Base-by-base conservation (phyloP, 2,113 vertebrate genomes). In the Artemisiospiza belli region DNA sequence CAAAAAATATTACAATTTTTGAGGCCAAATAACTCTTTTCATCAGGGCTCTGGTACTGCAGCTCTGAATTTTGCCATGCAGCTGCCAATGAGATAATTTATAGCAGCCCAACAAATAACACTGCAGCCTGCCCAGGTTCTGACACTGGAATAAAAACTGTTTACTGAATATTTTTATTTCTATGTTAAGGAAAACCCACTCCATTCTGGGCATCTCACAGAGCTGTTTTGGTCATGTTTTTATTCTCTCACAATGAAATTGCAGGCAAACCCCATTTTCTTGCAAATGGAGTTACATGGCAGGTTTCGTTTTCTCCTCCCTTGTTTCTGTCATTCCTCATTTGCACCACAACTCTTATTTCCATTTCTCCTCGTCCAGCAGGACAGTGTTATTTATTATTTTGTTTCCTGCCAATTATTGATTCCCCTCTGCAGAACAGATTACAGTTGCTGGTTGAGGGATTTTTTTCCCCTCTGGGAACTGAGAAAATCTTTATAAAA, bases 271-370 rank as follows among this genome's bases (percentile, higher is more conserved):
- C 37, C 62, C 54, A 92, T 96, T 96, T 91, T 92, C 79, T 72
- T 94, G 83, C 43, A 95, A 96, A 97, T 95, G 51, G 90, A 92
- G 61, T 90, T 95, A 91, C 90, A 88, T 18, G 33, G 61, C 64
- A 35, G 37, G 44, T 20, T 54, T 44, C 3, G 20, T 73, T 84
- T 88, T 73, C 66, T 49, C 7, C 16, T 85, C 46, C 49, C 27
- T 78, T 87, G 81, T 70, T 92, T 39, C 87, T 95, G 94, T 91
- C 95, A 94, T 64, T 97, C 93, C 87, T 95, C 72, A 93, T 97
- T 97, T 96, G 78, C 61, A 89, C 89, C 68, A 95, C 89, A 91
- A 93, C 82, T 76, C 91, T 86, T 76, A 96, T 95, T 97, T 97
- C 92, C 83, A 86, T 81, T 79, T 69, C 62, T 95, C 74, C 61